Evolutionary conservation across 2,888 invertebrate species (phyloP).

Genomic region (Andrena flavipes): DNA sequence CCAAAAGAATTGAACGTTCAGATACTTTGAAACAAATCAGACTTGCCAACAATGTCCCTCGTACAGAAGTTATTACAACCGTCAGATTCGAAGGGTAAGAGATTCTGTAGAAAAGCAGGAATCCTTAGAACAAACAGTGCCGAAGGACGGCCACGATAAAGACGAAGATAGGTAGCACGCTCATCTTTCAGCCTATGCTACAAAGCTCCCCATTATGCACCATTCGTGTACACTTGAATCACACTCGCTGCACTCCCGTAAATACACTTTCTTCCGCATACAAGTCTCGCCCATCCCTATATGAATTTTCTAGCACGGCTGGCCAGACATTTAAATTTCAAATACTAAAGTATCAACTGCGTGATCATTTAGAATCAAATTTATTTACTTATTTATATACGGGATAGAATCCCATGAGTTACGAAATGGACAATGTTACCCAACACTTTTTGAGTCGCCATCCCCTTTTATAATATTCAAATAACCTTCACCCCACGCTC

Average conservation of each 20-base stretch:
- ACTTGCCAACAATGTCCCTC: neutral
- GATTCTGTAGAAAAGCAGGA: neutral
- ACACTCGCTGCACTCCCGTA: neutral
- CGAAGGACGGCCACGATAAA: neutral
- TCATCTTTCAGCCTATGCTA: too few species aligned
- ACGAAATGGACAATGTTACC: too few species aligned
- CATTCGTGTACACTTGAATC: neutral
- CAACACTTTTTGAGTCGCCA: too few species aligned
- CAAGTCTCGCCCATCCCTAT: neutral
- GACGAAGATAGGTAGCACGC: too few species aligned
- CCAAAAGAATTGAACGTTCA: neutral
- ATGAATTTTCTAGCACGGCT: neutral
- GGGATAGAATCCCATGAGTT: too few species aligned
- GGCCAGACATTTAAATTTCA: neutral
- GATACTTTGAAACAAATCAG: too few species aligned
- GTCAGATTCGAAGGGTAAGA: neutral
- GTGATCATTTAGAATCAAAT: neutral
- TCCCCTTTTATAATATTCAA: too few species aligned
- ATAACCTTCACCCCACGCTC: too few species aligned
- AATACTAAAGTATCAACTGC: neutral
- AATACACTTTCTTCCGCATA: slow-evolving; percentile 5
- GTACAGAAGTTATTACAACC: neutral
- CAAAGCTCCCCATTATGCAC: neutral
- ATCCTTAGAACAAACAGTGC: neutral
- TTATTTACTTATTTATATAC: too few species aligned